Percentiles rank a stretch among this genome's conserved stretches.
These are phyloP conservation scores for Drosophila stalkeri DNA, from an alignment of 2,888 invertebrate species.

Conservation along the genomic window DNA sequence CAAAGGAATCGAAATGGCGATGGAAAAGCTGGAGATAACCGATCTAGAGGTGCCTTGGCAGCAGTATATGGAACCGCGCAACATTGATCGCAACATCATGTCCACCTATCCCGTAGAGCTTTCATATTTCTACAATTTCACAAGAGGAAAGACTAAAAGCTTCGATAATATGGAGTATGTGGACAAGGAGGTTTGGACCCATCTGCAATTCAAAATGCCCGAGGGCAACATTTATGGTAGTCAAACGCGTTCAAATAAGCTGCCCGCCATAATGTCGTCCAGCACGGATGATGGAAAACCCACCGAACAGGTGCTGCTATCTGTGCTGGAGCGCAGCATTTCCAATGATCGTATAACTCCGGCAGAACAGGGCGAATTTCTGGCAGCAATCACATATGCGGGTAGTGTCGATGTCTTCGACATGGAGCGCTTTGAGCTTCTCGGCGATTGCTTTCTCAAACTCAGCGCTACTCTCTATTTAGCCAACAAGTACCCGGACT, in stretches of 20 bases:
- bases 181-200: constrained; percentile 59
- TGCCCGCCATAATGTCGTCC: constrained; percentile 41
- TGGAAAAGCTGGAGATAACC: constrained; percentile 42
- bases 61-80: constrained; percentile 87
- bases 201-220: constrained; percentile 69
- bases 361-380: constrained; percentile 83
- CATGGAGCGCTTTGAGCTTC: constrained; percentile 92
- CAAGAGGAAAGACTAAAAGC: constrained; percentile 73
- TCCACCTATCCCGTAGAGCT: constrained; percentile 88
- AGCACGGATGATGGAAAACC: constrained; percentile 16
- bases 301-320: constrained; percentile 35
- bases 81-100: constrained; percentile 88
- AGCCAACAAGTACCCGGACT: constrained; percentile 87
- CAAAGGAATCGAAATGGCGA: constrained; percentile 38
- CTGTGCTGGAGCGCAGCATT: constrained; percentile 67
- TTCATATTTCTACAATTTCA: constrained; percentile 89
- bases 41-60: constrained; percentile 74
- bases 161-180: constrained; percentile 55
- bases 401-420: constrained; percentile 90
- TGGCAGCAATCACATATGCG: constrained; percentile 89
- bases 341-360: constrained; percentile 47
- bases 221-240: constrained; percentile 46
- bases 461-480: constrained; percentile 90
- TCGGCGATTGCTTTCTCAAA: constrained; percentile 95
- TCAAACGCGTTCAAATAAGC: not conserved